A percentile compares a stretch with the other conserved stretches of the same genome.
Evolutionary conservation across 1,140 invertebrate species (phyloP).

Genomic region (Microplitis demolitor): DNA sequence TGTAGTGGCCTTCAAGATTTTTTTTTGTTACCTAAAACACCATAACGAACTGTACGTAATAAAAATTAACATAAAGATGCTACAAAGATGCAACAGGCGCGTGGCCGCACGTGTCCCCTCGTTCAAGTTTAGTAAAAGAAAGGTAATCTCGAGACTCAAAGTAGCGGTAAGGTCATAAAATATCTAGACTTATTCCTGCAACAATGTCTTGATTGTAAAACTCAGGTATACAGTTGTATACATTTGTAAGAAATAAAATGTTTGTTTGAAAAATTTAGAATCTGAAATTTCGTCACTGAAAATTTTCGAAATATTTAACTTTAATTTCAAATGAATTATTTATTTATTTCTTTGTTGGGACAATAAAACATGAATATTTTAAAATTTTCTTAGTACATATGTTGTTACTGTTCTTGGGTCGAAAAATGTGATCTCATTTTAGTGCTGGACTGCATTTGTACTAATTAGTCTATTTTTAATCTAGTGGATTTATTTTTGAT

Average conservation of each 20-base stretch:
- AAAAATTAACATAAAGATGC: constrained; percentile 38
- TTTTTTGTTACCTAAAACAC: background rate
- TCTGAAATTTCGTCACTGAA: background rate
- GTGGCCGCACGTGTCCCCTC: background rate
- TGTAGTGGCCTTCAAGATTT: constrained; percentile 15
- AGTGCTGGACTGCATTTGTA: too few relatives aligned
- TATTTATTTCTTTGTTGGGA: too few relatives aligned
- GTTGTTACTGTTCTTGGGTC: too few relatives aligned
- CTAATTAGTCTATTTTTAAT: too few relatives aligned
- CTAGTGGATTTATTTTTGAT: too few relatives aligned
- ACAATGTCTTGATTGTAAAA: too few relatives aligned
- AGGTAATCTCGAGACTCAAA: background rate
- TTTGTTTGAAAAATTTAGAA: background rate
- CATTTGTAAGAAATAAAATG: background rate
- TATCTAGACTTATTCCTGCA: background rate
- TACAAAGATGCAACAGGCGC: background rate
- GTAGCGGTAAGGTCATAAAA: background rate
- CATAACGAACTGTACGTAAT: constrained; percentile 25
- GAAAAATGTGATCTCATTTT: too few relatives aligned
- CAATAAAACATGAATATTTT: too few relatives aligned
- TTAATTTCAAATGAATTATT: background rate
- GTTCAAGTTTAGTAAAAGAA: background rate
- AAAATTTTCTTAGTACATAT: too few relatives aligned
- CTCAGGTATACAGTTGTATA: too few relatives aligned
- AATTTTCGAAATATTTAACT: background rate